Evolutionary conservation across 2,888 invertebrate species (phyloP), one percentile per base, ranked within the genome.

Genomic region (Rhingia campestris): DNA sequence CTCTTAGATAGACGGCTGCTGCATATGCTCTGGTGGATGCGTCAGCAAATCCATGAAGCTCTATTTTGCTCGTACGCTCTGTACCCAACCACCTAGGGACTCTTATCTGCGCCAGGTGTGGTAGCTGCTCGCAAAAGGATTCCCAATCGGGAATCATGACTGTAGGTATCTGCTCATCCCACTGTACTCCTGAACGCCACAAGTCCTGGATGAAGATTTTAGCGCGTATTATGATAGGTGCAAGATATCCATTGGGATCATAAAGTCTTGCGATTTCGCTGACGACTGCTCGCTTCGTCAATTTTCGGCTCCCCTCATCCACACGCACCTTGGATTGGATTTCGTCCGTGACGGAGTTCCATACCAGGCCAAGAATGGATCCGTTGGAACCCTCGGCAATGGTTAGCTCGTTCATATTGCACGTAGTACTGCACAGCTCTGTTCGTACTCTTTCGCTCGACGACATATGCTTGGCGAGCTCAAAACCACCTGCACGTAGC

Each of bases 1-100:
- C 43, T 10, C 45, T n/a, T 14, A 14, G 12, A 22, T 22, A 22
- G 22, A 22, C 22, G 37, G 32, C 61, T 5, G 33, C 12, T 30
- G 33, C 61, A 10, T 58, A 41, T 22, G 58, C 41, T 41, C 39
- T 58, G 14, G 43, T 33, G 9, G 32, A 61, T 6, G 35, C 45
- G 32, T 61, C 61, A 4, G 61, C 61, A 33, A 61, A 61, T 39
- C 61, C 61, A 61, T 47, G 61, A 30, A 61, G 47, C 12, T 63
- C 45, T 33, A 37, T 4, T 14, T 30, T 47, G 33, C 47, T 32
- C 3, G 35, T 14, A 33, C 4, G 35, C 10, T 37, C 47, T 6
- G 14, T 63, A 33, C 63, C 47, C 35, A 63, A 30, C 47, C 47
- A 63, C 12, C 35, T 49, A 7, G 47, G 63, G 22, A 63, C 47